Evolutionary conservation across 2,888 invertebrate genomes (phyloP).

Genomic region (Lucinisca nassula): DNA sequence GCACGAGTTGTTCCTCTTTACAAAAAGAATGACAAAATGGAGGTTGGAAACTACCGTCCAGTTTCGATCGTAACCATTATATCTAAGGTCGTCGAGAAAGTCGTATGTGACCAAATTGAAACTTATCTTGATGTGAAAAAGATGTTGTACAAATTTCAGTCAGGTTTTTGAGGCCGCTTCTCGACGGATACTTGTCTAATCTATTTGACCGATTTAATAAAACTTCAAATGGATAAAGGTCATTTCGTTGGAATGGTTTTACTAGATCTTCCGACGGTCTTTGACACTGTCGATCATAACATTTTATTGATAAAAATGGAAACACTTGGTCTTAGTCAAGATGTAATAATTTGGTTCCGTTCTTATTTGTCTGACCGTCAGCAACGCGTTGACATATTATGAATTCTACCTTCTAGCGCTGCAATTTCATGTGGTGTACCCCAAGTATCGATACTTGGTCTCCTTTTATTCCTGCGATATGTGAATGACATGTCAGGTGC

Average conservation of each 20-base stretch:
- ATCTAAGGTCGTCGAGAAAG: background rate
- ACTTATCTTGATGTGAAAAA: background rate
- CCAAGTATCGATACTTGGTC: background rate
- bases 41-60: background rate
- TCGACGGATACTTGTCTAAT: conserved; percentile 7
- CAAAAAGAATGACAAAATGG: background rate
- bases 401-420: background rate
- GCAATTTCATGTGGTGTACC: too few relatives aligned
- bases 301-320: background rate
- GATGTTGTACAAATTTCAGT: background rate
- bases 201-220: background rate
- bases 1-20: background rate
- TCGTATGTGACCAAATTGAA: background rate
- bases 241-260: conserved; percentile 1
- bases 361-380: background rate
- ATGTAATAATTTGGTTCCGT: background rate
- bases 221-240: conserved; percentile 14
- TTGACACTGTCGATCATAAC: background rate
- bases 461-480: background rate
- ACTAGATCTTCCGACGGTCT: background rate
- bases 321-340: background rate
- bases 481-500: background rate
- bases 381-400: background rate
- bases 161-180: background rate
- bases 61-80: background rate